Evolutionary conservation across 2,888 invertebrate species (phyloP), one percentile per base, ranked within the genome.

Genomic region (Macropis europaea): DNA sequence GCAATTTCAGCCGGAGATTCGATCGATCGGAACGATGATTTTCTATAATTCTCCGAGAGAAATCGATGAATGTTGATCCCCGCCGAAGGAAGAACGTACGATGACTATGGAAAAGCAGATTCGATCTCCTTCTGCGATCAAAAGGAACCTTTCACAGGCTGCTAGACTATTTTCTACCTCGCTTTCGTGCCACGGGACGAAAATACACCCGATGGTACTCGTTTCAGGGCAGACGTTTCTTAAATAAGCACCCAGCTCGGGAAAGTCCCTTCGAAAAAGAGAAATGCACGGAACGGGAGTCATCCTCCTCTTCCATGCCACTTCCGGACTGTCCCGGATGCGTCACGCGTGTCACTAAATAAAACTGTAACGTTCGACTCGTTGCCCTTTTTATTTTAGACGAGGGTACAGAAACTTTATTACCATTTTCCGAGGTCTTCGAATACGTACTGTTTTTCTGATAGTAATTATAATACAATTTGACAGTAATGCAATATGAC

Each of bases 241-340:
- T 77, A 73, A 79, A 79, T 75, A 78, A 78, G 50, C 75, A 47
- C 17, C 62, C 26, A 40, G 34, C 43, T 22, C 61, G 57, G 62
- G 56, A 63, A 63, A 56, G 48, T 43, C 57, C 17, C 48, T 57
- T 28, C 40, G 34, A 26, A 11, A 57, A 59, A 43, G 19, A 45
- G 61, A 52, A 32, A 43, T 4, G 36, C 42, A 26, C 59, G 36
- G 47, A 54, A 64, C 26, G 54, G n/a, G n/a, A 36, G 60, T 52
- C 60, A 38, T 42, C 5, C 42, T 64, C 32, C n/a, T 34, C 40
- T 42, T 22, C 22, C 22, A 43, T 19, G 34, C 59, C 36, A 63
- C 77, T 77, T 77, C 77, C 77, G 77, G 77, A 47, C 38, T 48
- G 3, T 26, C n/a, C 38, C 9, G 22, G 32, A 32, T 38, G 36